A percentile compares a stretch with the other conserved stretches of the same genome.
phyloP scores from a whole-genome alignment of 2,113 vertebrate genomes.

The Electrona antarctica region DNA sequence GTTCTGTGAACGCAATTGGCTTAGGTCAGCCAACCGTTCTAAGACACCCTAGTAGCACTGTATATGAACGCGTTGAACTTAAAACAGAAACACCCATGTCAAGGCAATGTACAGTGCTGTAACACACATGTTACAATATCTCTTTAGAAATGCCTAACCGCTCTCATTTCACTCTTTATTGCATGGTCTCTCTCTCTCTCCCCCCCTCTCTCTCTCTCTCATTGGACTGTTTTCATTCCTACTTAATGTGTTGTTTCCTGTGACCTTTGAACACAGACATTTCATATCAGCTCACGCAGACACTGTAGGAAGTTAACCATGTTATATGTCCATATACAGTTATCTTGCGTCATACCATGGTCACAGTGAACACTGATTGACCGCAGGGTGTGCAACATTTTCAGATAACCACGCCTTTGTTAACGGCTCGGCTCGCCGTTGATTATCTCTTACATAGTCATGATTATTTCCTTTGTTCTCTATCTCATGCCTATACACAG shows the following conservation, averaged over 20 bases:
- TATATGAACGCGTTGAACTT: no score
- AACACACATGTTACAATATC: conserved; percentile 25
- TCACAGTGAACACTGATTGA: no score
- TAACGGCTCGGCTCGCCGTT: background rate
- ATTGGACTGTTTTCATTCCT: no score
- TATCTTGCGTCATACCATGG: no score
- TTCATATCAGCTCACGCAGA: conserved; percentile 12
- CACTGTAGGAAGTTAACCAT: background rate
- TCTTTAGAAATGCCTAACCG: background rate
- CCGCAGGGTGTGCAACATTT: no score
- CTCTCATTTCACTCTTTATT: background rate
- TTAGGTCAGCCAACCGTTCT: no score
- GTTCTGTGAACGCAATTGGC: no score
- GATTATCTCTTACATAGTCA: background rate
- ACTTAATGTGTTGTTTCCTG: no score
- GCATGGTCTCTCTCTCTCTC: background rate
- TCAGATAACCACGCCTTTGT: no score
- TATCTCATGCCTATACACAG: background rate
- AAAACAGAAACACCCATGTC: background rate
- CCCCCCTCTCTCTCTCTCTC: background rate
- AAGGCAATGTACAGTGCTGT: no score
- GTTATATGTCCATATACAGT: no score
- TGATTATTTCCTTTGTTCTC: background rate
- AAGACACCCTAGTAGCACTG: no score
- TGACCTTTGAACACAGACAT: conserved; percentile 1